Base-by-base conservation (phyloP, 2,888 invertebrate species). In the Mimachlamys varia region DNA sequence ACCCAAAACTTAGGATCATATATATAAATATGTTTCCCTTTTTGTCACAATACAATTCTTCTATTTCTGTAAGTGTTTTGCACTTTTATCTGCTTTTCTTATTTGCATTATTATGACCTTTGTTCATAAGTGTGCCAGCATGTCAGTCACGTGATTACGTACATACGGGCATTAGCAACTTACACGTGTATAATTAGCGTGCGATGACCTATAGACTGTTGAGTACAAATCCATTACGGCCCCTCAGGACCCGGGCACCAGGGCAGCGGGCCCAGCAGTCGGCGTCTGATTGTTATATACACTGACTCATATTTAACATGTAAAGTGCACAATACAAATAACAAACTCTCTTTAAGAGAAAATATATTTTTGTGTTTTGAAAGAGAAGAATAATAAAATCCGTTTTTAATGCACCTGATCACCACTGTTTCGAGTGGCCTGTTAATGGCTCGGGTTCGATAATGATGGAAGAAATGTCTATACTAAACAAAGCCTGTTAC, bases 231-330 rank as follows among this genome's bases (percentile, higher is more conserved):
- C 33, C 76, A 76, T 76, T 76, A 76, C 76, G 33, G 7, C 76
- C 76, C 76, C 33, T 76, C 33, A 76, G 76, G 76, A 76, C 76
- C 76, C 76, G 76, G n/a, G 13, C 76, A 76, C 33, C 76, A 76
- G 76, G 76, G 33, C 76, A 76, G 76, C 33, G 33, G 76, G 76
- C 33, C 1, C 76, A 76, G 76, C 76, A 33, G 76, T 33, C 76
- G 27, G 7, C 33, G 27, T 33, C 76, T 76, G 27, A 76, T 76
- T 76, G 76, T 53, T 53, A 12, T 7, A 50, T 76, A 76, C 33
- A 22, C 27, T 76, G 76, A 76, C 76, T 76, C 76, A 76, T 19
- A n/a, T 19, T 1, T 62, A 33, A 22, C 76, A 76, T 76, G 19
- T 76, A 76, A 76, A 76, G 76, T 76, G 33, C 33, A 76, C 33